phyloP scores from a whole-genome alignment of 2,797 vertebrate species.

The Enteromius mattozi region DNA sequence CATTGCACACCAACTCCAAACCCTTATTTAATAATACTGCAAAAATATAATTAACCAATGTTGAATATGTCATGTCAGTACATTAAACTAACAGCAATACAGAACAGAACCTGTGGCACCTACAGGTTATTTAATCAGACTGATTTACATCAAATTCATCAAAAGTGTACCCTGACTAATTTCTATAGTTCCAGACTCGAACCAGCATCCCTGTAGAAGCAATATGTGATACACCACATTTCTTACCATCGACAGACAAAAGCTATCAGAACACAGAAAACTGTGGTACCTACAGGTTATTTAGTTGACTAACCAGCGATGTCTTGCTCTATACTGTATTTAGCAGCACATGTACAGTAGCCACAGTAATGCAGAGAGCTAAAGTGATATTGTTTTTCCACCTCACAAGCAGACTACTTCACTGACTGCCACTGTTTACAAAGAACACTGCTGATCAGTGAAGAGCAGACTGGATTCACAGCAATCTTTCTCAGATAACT shows the following conservation, averaged over 20 bases:
- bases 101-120: neutral
- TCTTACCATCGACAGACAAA: neutral
- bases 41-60: neutral
- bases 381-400: constrained; percentile 14
- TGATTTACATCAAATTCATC: no score
- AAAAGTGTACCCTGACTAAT: neutral
- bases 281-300: neutral
- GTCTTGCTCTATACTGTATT: neutral
- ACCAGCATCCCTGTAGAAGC: neutral
- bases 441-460: constrained; percentile 16
- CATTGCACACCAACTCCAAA: neutral
- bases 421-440: constrained; percentile 18
- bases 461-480: constrained; percentile 1
- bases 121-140: neutral
- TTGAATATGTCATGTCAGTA: neutral
- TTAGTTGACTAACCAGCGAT: constrained; percentile 11
- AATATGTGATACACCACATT: neutral
- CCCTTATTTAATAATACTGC: neutral
- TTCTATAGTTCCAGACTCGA: neutral
- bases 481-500: constrained; percentile 37
- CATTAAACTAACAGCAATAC: neutral
- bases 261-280: neutral
- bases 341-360: constrained; percentile 1
- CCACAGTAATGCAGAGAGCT: neutral
- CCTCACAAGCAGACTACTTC: neutral